Evolutionary conservation across 2,888 invertebrate genomes (phyloP).

Genomic region (Siphlonurus alternatus): DNA sequence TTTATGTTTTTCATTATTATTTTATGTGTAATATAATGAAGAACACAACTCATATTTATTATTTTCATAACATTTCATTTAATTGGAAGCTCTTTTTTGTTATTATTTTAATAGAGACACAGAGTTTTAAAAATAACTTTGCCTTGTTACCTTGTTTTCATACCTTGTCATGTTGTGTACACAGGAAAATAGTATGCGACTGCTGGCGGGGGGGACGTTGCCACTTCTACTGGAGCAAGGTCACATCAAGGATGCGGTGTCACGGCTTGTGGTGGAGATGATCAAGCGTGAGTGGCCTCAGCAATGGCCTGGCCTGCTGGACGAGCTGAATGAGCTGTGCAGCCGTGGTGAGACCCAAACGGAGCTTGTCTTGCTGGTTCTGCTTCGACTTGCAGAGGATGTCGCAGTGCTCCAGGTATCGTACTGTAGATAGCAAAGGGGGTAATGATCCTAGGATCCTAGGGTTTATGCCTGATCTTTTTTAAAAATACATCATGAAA

Average conservation of each 20-base stretch:
- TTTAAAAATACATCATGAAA: too few relatives aligned
- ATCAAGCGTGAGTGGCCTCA: slow-evolving; percentile 96
- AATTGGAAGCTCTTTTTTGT: too few relatives aligned
- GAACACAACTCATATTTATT: slow-evolving; percentile 1
- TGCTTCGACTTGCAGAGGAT: slow-evolving; percentile 82
- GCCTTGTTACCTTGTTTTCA: slow-evolving; percentile 9
- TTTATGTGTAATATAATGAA: slow-evolving; percentile 10
- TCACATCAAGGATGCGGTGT: slow-evolving; percentile 69
- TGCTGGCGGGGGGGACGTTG: slow-evolving; percentile 56
- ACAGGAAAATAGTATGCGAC: slow-evolving; percentile 74
- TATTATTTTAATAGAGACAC: too few relatives aligned
- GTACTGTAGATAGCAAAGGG: too few relatives aligned
- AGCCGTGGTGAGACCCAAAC: slow-evolving; percentile 72
- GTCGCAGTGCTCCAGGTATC: slow-evolving; percentile 69
- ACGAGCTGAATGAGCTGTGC: slow-evolving; percentile 69
- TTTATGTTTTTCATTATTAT: slow-evolving; percentile 20
- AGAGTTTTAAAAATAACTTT: too few relatives aligned
- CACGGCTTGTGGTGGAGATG: slow-evolving; percentile 90
- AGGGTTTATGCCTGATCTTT: too few relatives aligned
- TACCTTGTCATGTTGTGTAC: slow-evolving; percentile 4
- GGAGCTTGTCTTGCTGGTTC: slow-evolving; percentile 75
- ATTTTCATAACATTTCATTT: too few relatives aligned
- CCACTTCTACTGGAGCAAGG: slow-evolving; percentile 49
- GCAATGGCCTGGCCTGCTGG: slow-evolving; percentile 76
- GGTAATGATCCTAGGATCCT: too few relatives aligned